Conservation (phyloP, 2,797 vertebrate species). For the Gymnocypris eckloni region DNA sequence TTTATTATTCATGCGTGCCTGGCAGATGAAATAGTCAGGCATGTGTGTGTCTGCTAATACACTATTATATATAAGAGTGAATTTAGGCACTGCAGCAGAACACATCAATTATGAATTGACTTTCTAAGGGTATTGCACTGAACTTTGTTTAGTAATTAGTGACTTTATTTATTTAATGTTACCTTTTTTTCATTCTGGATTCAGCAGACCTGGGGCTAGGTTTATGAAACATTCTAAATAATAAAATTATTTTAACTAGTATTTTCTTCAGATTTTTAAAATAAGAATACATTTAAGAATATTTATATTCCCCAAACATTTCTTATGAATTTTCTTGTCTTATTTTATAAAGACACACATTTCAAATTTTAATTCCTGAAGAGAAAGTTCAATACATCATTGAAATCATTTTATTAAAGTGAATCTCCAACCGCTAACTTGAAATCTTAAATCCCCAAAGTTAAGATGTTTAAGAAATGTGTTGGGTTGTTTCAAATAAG, state of each 20-base stretch:
- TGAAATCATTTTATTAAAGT: no score
- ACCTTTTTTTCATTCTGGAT: neutral
- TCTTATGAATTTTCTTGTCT: neutral
- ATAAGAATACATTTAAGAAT: neutral
- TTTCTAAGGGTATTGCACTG: slow-evolving; percentile 6
- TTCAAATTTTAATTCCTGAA: neutral
- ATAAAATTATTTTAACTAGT: neutral
- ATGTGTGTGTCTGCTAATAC: neutral
- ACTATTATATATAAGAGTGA: slow-evolving; percentile 1
- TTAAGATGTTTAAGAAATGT: neutral
- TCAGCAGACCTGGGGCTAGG: neutral
- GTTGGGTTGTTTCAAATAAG: neutral
- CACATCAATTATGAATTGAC: slow-evolving; percentile 23
- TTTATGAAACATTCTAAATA: neutral
- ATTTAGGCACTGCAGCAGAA: slow-evolving; percentile 1
- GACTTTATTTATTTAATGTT: neutral
- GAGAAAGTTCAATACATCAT: neutral
- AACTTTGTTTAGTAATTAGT: slow-evolving; percentile 20
- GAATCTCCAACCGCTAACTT: neutral
- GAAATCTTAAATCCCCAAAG: neutral
- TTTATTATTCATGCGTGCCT: slow-evolving; percentile 37
- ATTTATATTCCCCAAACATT: neutral
- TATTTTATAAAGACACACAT: neutral
- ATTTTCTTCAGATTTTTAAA: neutral
- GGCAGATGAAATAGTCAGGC: neutral